phyloP scores from a whole-genome alignment of 2,113 vertebrate genomes.

The Hemicordylus capensis region DNA sequence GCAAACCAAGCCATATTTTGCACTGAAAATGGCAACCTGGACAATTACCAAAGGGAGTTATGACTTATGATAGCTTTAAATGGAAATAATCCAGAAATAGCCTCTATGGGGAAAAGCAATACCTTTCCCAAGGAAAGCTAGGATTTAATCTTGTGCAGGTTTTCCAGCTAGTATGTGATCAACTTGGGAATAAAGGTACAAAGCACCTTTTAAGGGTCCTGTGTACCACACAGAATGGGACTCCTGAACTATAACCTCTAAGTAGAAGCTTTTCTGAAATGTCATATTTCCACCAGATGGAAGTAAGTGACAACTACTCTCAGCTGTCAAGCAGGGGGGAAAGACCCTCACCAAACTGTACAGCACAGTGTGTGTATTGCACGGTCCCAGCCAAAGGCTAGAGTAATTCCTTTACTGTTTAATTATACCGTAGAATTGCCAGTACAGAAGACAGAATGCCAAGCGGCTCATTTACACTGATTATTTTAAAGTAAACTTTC shows the following conservation, averaged over 20 bases:
- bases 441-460: not conserved
- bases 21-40: conserved; percentile 58
- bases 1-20: conserved; percentile 51
- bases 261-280: conserved; percentile 69
- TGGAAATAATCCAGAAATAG: conserved; percentile 47
- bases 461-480: conserved; percentile 23
- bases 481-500: conserved; percentile 38
- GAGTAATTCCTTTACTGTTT: conserved; percentile 56
- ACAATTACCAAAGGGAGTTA: conserved; percentile 50
- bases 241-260: conserved; percentile 62
- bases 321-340: conserved; percentile 45
- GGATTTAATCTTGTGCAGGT: conserved; percentile 16
- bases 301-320: conserved; percentile 71
- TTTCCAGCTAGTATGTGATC: conserved; percentile 1
- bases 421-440: conserved; percentile 40
- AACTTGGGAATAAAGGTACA: conserved; percentile 34
- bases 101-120: conserved; percentile 41
- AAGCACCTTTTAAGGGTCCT: conserved; percentile 47
- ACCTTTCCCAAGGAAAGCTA: conserved; percentile 44
- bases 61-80: conserved; percentile 55
- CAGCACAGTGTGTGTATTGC: conserved; percentile 65
- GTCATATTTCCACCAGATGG: conserved; percentile 71
- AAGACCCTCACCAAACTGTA: not conserved
- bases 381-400: conserved; percentile 63
- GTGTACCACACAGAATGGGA: conserved; percentile 51